Conservation (phyloP, 2,797 vertebrate genomes). For the Podarcis lilfordi region DNA sequence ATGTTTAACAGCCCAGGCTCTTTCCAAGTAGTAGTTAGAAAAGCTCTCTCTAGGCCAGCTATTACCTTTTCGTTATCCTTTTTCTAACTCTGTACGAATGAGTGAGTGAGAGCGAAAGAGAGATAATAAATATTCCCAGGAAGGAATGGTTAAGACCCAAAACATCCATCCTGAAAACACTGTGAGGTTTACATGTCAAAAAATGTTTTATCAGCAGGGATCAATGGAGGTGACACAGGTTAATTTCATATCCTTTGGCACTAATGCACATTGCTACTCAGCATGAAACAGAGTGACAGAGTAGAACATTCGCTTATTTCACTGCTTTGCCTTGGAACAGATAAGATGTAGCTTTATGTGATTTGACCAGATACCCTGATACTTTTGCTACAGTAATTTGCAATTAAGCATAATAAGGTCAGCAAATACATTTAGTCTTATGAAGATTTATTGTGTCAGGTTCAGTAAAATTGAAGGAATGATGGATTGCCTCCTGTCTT, state of each 20-base stretch:
- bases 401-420: constrained; percentile 10
- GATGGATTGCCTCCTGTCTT: constrained; percentile 35
- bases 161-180: accelerated
- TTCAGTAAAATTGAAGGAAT: constrained; percentile 45
- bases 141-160: constrained; percentile 4
- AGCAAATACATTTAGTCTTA: constrained; percentile 47
- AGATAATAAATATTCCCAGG: not conserved
- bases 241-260: constrained; percentile 48
- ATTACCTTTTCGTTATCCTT: not conserved
- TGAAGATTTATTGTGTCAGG: constrained; percentile 60
- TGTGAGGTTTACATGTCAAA: constrained; percentile 17
- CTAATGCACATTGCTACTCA: constrained; percentile 19
- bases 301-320: constrained; percentile 15
- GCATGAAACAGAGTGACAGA: not conserved
- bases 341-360: constrained; percentile 14
- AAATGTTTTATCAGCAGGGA: constrained; percentile 37
- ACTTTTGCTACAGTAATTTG: not conserved
- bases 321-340: constrained; percentile 15
- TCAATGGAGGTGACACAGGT: not conserved
- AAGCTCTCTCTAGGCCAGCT: not conserved
- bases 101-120: too few relatives aligned
- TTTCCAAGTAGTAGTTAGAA: not conserved
- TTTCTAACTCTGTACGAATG: not conserved
- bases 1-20: not conserved
- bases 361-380: constrained; percentile 5